phyloP scores from a whole-genome alignment of 2,797 vertebrate genomes.

The Urophycis tenuis region DNA sequence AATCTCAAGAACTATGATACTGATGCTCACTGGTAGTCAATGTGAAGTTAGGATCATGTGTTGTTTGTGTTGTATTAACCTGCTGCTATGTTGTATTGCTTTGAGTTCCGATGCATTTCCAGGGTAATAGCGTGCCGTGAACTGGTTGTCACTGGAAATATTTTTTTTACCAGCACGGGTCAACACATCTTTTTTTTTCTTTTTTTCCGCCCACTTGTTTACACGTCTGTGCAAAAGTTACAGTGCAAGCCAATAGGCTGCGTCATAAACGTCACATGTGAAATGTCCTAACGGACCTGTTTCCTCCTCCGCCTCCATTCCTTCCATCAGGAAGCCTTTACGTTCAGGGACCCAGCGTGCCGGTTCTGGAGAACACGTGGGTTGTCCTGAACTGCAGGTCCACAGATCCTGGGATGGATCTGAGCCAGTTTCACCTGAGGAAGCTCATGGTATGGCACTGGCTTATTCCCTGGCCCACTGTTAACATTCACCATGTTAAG shows the following conservation, averaged over 20 bases:
- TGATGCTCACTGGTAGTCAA: neutral
- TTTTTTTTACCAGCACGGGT: neutral
- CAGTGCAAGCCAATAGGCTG: neutral
- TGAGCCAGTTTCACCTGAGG: slow-evolving; percentile 69
- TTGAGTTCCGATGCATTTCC: neutral
- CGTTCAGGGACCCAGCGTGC: slow-evolving; percentile 59
- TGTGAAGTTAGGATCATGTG: neutral
- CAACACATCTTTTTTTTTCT: neutral
- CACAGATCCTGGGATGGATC: slow-evolving; percentile 55
- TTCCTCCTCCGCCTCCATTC: slow-evolving; percentile 15
- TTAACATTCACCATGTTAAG: neutral
- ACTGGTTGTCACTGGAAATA: neutral
- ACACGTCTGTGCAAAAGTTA: too few species aligned
- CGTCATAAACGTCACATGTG: neutral
- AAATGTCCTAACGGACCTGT: neutral
- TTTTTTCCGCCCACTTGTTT: too few species aligned
- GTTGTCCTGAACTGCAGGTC: slow-evolving; percentile 67
- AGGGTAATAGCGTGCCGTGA: neutral
- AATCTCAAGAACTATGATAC: neutral
- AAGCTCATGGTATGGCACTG: slow-evolving; percentile 31
- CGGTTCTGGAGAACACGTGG: slow-evolving; percentile 57
- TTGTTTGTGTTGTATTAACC: neutral
- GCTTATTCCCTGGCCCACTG: neutral
- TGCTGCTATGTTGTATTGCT: neutral
- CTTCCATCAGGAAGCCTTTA: slow-evolving; percentile 61